Evolutionary conservation across 2,888 invertebrate species (phyloP).

Genomic region (Hartigia nigra): DNA sequence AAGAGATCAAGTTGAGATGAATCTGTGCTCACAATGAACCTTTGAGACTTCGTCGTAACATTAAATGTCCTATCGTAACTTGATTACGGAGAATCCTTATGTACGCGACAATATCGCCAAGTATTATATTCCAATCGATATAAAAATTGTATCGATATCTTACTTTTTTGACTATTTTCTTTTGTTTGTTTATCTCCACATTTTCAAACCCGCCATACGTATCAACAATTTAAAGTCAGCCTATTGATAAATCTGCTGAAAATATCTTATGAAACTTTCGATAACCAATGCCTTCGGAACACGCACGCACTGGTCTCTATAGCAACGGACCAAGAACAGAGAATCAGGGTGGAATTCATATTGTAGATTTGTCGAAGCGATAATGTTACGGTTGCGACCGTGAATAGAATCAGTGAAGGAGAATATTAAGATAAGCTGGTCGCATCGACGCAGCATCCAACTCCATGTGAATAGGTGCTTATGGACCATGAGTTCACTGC

Average conservation of each 20-base stretch:
- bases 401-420: constrained; percentile 40
- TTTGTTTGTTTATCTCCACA: not conserved
- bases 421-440: constrained; percentile 42
- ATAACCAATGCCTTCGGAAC: not conserved
- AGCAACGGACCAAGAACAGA: not conserved
- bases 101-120: no score
- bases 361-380: constrained; percentile 2
- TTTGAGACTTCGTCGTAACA: not conserved
- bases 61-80: no score
- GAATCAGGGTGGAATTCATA: not conserved
- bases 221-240: not conserved
- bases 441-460: constrained; percentile 8
- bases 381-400: constrained; percentile 10
- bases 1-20: not conserved
- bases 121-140: no score
- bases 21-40: not conserved
- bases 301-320: not conserved
- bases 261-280: constrained; percentile 12
- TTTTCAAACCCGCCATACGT: not conserved
- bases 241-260: not conserved
- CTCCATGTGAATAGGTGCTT: constrained; percentile 8
- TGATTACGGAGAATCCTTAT: no score
- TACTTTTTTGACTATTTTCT: not conserved
- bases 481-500: constrained; percentile 6
- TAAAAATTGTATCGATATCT: no score